These are phyloP conservation scores for Reticulitermes speratus DNA, from an alignment of 1,140 invertebrate genomes.

Conservation along the genomic window DNA sequence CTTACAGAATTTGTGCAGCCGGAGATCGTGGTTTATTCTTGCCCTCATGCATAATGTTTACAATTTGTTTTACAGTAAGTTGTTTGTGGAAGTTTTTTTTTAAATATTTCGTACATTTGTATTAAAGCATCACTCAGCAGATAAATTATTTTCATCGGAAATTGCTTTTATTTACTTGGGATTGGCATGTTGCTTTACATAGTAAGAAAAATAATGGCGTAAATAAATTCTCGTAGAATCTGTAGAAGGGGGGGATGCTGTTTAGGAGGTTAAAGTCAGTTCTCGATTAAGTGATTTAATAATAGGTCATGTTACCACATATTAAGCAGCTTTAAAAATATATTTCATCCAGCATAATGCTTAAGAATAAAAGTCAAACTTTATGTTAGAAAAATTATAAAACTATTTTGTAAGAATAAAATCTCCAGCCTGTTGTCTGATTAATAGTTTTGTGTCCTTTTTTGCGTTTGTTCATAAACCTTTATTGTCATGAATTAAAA, in stretches of 20 bases:
- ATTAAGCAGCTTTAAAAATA: no score
- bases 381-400: no score
- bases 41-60: background rate
- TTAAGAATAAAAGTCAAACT: no score
- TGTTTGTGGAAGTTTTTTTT: background rate
- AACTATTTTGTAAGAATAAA: no score
- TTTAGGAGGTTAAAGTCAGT: background rate
- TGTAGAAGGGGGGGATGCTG: background rate
- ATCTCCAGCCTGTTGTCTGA: no score
- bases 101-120: no score
- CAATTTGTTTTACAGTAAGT: background rate
- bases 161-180: background rate
- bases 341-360: no score
- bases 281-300: no score
- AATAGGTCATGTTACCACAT: no score
- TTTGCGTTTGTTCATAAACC: no score
- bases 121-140: background rate
- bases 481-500: no score
- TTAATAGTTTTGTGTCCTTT: no score
- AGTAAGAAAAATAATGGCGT: background rate
- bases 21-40: background rate
- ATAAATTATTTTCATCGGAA: background rate
- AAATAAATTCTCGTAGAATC: background rate
- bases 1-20: background rate
- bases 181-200: background rate